Conservation (phyloP, 2,113 vertebrate genomes). For the Dromiciops gliroides region DNA sequence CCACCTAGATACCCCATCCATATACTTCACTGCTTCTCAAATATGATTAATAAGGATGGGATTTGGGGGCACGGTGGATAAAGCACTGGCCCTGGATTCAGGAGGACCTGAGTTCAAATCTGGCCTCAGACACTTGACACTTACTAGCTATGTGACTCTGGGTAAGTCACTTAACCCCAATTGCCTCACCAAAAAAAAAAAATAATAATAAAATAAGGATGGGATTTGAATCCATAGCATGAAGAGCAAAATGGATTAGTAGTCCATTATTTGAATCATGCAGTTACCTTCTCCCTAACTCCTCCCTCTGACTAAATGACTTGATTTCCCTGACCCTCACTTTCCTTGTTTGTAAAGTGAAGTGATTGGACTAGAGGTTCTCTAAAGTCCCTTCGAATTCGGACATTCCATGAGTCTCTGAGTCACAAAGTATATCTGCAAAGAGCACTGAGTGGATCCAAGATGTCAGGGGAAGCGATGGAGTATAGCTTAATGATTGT, state of each 20-base stretch:
- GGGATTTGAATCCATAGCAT: no score
- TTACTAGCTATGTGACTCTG: no score
- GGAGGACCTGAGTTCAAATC: no score
- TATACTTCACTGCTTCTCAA: background rate
- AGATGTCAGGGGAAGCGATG: background rate
- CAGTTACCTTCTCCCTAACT: background rate
- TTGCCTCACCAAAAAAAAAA: no score
- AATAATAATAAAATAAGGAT: no score
- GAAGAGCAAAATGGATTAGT: background rate
- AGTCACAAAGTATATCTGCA: background rate
- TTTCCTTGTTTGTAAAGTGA: conserved; percentile 16
- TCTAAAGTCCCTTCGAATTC: background rate
- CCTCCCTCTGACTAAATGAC: background rate
- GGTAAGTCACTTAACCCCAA: no score
- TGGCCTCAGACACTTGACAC: no score
- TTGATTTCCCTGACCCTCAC: background rate
- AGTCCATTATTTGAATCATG: background rate
- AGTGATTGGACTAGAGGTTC: background rate
- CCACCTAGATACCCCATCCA: background rate
- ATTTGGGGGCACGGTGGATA: no score
- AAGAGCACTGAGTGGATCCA: background rate
- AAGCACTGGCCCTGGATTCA: no score
- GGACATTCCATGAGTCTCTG: background rate
- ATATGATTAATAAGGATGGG: background rate
- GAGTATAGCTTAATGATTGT: background rate